phyloP scores from a whole-genome alignment of 2,888 invertebrate species.

The Oligia fasciuncula region DNA sequence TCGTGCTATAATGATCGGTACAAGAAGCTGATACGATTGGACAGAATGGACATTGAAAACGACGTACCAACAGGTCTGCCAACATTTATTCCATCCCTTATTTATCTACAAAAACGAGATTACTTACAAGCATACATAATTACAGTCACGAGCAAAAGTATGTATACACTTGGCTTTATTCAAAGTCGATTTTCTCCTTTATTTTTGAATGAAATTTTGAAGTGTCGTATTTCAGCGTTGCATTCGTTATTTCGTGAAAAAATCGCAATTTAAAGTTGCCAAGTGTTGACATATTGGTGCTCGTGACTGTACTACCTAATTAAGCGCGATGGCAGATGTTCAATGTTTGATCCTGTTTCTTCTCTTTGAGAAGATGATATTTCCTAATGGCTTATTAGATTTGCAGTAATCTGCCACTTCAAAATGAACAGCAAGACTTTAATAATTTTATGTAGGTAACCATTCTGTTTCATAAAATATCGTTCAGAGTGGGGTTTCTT shows the following conservation, averaged over 20 bases:
- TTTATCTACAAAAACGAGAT: background rate
- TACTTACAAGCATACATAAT: background rate
- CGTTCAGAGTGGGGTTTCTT: slow-evolving; percentile 11
- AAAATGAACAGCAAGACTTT: background rate
- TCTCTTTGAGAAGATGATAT: background rate
- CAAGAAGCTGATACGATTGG: background rate
- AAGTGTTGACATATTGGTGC: no score
- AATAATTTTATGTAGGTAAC: background rate
- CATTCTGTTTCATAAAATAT: background rate
- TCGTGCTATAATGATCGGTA: background rate
- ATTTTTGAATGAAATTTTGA: no score
- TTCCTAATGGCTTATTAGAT: background rate
- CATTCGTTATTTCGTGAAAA: no score
- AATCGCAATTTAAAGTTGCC: no score
- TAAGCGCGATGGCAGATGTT: background rate
- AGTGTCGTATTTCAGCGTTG: no score
- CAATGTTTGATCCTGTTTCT: background rate
- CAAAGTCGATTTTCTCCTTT: no score
- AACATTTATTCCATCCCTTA: background rate
- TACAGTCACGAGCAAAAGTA: no score
- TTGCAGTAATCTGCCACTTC: background rate
- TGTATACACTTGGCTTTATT: no score
- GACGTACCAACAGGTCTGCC: background rate
- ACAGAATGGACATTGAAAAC: background rate
- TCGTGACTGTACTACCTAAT: no score